Evolutionary conservation across 37 sponge, comb jelly and placozoan genomes (phyloP), one percentile per base, ranked within the genome.

Genomic region (Hormiphora californensis): DNA sequence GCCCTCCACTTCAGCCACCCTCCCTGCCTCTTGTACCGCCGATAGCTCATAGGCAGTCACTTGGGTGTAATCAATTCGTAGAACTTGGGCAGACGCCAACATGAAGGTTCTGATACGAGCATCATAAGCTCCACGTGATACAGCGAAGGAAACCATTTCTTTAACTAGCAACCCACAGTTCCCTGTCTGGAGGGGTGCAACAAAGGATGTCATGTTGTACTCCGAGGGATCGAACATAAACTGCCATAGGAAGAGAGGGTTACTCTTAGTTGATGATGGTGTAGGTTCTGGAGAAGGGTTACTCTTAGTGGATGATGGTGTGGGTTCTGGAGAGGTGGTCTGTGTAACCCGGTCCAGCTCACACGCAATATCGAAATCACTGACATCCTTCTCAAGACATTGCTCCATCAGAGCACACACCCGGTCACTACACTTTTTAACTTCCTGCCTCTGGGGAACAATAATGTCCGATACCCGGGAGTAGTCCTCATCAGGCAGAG

Each of bases 61-160:
- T 7, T 36, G 4, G 1, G 31, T 19, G 25, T 31, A 65, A 4
- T 65, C 68, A 36, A 65, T 28, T 8, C 34, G 4, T 5, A 65
- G 7, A 32, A 65, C 39, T 1, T 65, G 32, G 38, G 38, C 34
- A 1, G 36, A 5, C 17, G 38, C 36, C 9, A 32, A 25, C 19
- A 65, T 65, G 68, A 36, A 65, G 7, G 68, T 65, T 65, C 68
- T 65, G 34, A 65, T 28, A 7, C 68, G 68, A 8, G 68, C 68
- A 65, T 65, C 68, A 65, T 25, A 27, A 5, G 17, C 39, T 35
- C 34, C 34, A 5, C 38, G 11, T 7, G 68, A 65, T 9, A 65
- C 7, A 5, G 68, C 25, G 39, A 35, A 65, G 2, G 1, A 12
- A 25, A 65, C 3, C 68, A 65, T 28, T 7, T 9, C 11, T 65